Evolutionary conservation across 1,140 invertebrate species (phyloP), one percentile per base, ranked within the genome.

Genomic region (Diorhabda carinulata): DNA sequence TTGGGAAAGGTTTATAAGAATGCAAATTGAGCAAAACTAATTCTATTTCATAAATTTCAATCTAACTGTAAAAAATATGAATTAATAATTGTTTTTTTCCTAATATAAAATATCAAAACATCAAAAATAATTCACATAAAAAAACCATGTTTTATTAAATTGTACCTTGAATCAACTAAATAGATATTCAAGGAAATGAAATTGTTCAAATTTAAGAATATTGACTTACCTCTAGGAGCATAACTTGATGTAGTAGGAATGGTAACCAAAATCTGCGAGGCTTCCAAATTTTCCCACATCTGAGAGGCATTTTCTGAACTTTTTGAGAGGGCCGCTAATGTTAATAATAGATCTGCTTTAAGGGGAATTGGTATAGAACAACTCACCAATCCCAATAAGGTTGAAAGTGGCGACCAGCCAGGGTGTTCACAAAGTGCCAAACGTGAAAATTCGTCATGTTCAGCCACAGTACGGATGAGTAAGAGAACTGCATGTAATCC

Each of bases 261-360:
- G 0, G 91, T 91, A 3, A 86, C 84, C 57, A 93, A 83, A 57
- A 98, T 90, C 79, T 95, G 94, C 2, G 94, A 92, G 4, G 88
- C 87, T 83, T 97, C 95, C 52, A 98, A 82, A 67, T 88, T 90
- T 70, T 92, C 90, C 95, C 96, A 98, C 52, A 95, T 86, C 43
- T 87, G 89, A 3, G 87, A 85, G 5, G 93, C 92, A 61, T 91
- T 90, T 69, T 90, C 88, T 40, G 89, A 85, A 0, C 90, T 89
- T 75, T 87, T 87, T 6, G 90, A 89, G 60, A 98, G 83, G 1
- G 92, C 88, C 2, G 91, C 89, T 40, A 98, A 82, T 1, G 92
- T 91, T 52, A 84, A 78, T 0, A 96, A 82, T 41, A 98, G 82
- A 74, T 93, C 89, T 2, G 92, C 91, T 84, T 98, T 98, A 3